Conservation (phyloP, 2,888 invertebrate genomes). For the Lithophane socia region DNA sequence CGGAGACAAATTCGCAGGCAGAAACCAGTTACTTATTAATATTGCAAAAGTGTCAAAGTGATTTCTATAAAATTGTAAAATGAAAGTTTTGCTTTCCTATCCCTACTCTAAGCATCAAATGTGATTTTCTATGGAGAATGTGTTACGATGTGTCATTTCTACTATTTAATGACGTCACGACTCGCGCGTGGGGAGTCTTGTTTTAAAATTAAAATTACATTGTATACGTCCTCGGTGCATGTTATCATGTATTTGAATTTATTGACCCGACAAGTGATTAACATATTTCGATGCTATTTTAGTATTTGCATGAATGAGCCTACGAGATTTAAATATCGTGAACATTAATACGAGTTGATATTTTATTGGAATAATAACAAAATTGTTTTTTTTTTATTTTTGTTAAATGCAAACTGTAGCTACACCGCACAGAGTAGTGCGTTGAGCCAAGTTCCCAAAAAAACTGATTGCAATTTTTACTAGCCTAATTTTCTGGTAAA, state of each 20-base stretch:
- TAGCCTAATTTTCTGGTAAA: not conserved
- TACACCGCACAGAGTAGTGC: not conserved
- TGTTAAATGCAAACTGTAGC: not conserved
- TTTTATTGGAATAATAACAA: not conserved
- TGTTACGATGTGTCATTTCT: constrained; percentile 59
- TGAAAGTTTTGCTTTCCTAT: not conserved
- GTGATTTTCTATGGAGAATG: constrained; percentile 49
- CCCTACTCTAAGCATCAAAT: constrained; percentile 16
- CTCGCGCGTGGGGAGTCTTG: constrained; percentile 58
- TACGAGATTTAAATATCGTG: constrained; percentile 1
- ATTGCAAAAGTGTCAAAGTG: too few relatives aligned
- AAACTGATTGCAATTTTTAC: not conserved
- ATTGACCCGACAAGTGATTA: constrained; percentile 43
- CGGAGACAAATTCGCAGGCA: too few relatives aligned
- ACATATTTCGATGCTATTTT: constrained; percentile 35
- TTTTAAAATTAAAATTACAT: constrained; percentile 63
- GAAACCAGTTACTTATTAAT: too few relatives aligned
- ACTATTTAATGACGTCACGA: constrained; percentile 55
- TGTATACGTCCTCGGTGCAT: constrained; percentile 32
- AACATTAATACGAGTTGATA: not conserved
- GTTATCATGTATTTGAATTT: constrained; percentile 54
- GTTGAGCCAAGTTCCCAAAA: constrained; percentile 16
- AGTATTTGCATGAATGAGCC: constrained; percentile 19
- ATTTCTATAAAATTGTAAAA: too few relatives aligned
- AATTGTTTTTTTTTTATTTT: not conserved